Conservation (phyloP, 1,140 invertebrate species). For the Trachymyrmex septentrionalis region DNA sequence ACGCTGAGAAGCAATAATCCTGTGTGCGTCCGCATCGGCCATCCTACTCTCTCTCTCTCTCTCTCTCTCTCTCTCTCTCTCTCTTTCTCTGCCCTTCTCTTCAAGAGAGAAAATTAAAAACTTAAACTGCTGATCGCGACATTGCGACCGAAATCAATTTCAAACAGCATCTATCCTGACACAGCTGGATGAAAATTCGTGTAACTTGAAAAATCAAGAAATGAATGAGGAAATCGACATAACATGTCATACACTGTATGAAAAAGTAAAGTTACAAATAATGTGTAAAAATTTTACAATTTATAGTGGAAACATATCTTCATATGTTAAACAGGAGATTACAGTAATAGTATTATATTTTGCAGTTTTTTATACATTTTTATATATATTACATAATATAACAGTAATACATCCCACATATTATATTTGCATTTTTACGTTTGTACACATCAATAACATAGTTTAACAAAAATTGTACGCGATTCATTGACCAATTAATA, state of each 20-base stretch:
- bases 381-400: too few relatives aligned
- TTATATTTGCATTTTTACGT: too few relatives aligned
- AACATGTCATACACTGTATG: not conserved
- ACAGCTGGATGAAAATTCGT: not conserved
- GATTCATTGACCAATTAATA: too few relatives aligned
- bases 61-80: not conserved
- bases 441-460: too few relatives aligned
- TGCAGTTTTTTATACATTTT: too few relatives aligned
- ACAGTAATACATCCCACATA: too few relatives aligned
- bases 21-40: slow-evolving; percentile 27
- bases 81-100: not conserved
- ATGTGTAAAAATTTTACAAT: too few relatives aligned
- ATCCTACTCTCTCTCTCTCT: not conserved
- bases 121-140: slow-evolving; percentile 46
- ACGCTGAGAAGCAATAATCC: slow-evolving; percentile 65
- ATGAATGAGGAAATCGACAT: not conserved
- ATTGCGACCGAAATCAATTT: slow-evolving; percentile 39
- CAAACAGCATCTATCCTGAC: not conserved
- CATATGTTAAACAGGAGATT: too few relatives aligned
- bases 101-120: slow-evolving; percentile 54
- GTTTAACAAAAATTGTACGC: too few relatives aligned
- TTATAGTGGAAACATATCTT: too few relatives aligned
- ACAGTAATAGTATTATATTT: too few relatives aligned
- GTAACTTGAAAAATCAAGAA: not conserved
- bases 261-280: too few relatives aligned